Evolutionary conservation across 2,797 vertebrate genomes (phyloP).

Genomic region (Octomys mimax): DNA sequence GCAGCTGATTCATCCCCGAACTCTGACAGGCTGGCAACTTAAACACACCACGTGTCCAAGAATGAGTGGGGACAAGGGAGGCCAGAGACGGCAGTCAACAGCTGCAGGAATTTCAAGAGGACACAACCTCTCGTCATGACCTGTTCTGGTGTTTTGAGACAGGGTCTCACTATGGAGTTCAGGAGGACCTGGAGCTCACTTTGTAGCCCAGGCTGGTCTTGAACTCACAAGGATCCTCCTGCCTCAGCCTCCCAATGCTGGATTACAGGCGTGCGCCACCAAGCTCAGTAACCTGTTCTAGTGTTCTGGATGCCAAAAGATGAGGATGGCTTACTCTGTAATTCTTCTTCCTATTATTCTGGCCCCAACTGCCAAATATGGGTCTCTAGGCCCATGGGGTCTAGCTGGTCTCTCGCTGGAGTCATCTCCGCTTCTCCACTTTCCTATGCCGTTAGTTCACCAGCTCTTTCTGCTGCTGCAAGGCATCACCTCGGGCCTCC

Average conservation of each 20-base stretch:
- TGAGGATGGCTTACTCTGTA: background rate
- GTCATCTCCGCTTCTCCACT: background rate
- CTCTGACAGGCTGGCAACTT: background rate
- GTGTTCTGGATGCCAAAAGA: background rate
- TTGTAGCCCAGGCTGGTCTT: too few relatives aligned
- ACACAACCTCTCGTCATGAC: background rate
- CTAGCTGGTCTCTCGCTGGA: background rate
- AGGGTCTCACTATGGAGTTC: too few relatives aligned
- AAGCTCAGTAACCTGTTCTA: background rate
- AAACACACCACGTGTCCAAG: background rate
- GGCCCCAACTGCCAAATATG: background rate
- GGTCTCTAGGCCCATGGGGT: background rate
- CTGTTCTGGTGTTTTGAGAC: background rate
- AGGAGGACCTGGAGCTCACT: too few relatives aligned
- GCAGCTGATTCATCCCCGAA: background rate
- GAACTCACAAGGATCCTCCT: too few relatives aligned
- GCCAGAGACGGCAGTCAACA: background rate
- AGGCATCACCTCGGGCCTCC: background rate
- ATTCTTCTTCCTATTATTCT: background rate
- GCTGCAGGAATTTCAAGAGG: background rate
- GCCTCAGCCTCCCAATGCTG: too few relatives aligned
- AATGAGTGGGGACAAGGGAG: background rate
- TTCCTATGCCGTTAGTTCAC: fast-evolving
- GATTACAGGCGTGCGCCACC: too few relatives aligned
- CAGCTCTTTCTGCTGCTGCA: fast-evolving